Percentiles rank a stretch among this genome's conserved stretches.
phyloP scores from a whole-genome alignment of 2,113 vertebrate species.

The Phalacrocorax aristotelis region DNA sequence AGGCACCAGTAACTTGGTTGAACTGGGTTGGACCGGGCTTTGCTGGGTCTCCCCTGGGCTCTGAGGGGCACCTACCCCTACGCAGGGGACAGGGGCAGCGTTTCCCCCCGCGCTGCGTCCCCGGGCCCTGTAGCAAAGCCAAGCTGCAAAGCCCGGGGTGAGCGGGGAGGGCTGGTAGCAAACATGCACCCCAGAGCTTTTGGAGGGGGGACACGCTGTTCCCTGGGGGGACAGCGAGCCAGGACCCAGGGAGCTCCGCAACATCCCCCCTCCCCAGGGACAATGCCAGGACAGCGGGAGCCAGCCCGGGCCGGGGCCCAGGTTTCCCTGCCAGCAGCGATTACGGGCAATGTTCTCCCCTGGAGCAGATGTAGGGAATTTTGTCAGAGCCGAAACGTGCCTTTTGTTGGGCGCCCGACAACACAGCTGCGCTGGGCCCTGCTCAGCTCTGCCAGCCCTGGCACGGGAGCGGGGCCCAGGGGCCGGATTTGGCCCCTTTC shows the following conservation, averaged over 20 bases:
- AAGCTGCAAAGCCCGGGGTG: fast-evolving
- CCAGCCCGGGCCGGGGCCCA: neutral
- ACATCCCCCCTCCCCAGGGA: neutral
- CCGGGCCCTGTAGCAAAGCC: fast-evolving
- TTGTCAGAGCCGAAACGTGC: neutral
- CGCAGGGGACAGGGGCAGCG: fast-evolving
- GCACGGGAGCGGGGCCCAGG: neutral
- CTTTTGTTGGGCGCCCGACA: neutral
- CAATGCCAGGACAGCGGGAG: neutral
- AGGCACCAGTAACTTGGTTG: neutral
- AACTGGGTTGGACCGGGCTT: neutral
- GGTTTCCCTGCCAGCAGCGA: neutral
- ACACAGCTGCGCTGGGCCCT: neutral
- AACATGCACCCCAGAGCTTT: no score
- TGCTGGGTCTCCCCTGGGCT: neutral
- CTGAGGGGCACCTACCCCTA: neutral
- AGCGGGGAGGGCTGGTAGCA: neutral
- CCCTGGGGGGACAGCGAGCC: neutral
- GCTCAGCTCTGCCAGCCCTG: neutral
- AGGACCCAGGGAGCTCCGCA: neutral
- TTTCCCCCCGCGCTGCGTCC: fast-evolving
- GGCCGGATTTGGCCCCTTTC: neutral
- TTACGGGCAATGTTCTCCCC: neutral
- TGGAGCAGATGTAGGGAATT: neutral
- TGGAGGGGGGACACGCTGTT: neutral